Conservation (phyloP, 2,888 invertebrate genomes). For the Spodoptera exigua region DNA sequence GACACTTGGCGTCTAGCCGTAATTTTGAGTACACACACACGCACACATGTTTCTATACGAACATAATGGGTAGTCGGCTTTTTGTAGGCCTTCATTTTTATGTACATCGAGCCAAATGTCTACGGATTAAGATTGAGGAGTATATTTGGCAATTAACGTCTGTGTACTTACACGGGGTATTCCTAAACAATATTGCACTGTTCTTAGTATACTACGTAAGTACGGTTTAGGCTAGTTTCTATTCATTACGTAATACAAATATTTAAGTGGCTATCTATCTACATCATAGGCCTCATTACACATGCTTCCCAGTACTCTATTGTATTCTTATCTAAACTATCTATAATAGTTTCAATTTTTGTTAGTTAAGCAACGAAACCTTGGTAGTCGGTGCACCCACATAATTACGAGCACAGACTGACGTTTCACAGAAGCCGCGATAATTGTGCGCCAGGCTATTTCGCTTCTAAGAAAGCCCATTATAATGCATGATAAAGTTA, state of each 20-base stretch:
- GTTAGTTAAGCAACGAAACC: conserved; percentile 49
- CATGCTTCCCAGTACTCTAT: conserved; percentile 40
- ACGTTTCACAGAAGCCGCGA: conserved; percentile 78
- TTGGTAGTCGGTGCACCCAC: conserved; percentile 51
- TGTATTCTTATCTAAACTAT: conserved; percentile 45
- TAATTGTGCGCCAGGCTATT: conserved; percentile 77
- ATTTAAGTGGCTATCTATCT: neutral
- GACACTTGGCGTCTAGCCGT: conserved; percentile 38
- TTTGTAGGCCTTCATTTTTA: conserved; percentile 2
- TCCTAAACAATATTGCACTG: neutral
- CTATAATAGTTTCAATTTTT: conserved; percentile 47
- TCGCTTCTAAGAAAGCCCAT: conserved; percentile 77
- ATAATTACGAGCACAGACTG: conserved; percentile 72
- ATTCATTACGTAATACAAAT: conserved; percentile 2
- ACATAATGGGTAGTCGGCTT: neutral
- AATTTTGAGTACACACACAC: conserved; percentile 28
- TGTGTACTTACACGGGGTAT: conserved; percentile 6
- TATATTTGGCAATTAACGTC: conserved; percentile 8
- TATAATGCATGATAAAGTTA: conserved; percentile 78
- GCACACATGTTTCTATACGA: no score
- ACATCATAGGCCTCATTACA: conserved; percentile 1
- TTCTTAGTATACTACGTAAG: neutral
- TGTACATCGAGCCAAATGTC: conserved; percentile 9
- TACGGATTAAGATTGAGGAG: neutral
- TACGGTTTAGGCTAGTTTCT: neutral